Percentiles rank a stretch among this genome's conserved stretches.
Conservation (phyloP, 2,113 vertebrate genomes). For the Cichladusa arquata region DNA sequence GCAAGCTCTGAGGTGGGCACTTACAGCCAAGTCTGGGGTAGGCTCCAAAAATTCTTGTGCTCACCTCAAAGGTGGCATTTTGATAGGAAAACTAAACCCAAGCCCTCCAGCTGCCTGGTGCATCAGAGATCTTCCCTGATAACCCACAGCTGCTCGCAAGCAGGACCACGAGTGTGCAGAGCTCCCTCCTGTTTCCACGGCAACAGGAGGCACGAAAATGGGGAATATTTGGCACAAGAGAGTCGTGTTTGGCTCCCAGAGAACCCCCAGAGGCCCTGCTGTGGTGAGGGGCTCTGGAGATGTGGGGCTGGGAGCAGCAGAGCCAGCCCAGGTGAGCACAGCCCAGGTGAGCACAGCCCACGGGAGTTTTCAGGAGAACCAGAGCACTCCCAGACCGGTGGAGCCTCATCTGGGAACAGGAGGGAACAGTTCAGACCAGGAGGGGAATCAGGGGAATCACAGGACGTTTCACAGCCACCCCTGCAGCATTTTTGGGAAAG, state of each 20-base stretch:
- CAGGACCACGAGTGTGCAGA: background rate
- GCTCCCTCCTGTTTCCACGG: background rate
- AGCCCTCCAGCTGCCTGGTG: background rate
- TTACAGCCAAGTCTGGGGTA: background rate
- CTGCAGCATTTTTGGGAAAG: background rate
- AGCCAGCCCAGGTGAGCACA: background rate
- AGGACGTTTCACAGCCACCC: background rate
- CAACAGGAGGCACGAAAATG: background rate
- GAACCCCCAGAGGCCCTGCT: background rate
- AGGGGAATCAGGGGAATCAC: background rate
- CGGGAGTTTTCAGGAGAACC: background rate
- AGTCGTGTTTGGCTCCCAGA: background rate
- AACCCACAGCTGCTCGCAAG: background rate
- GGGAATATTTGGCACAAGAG: background rate
- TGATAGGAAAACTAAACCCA: background rate
- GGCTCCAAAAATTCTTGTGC: background rate
- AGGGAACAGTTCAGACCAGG: background rate
- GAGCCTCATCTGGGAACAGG: background rate
- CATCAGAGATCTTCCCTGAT: background rate
- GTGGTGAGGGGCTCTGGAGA: background rate
- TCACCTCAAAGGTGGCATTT: background rate
- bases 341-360: background rate
- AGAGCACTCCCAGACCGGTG: rapidly evolving
- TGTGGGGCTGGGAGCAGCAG: background rate
- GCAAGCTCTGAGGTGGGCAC: background rate